phyloP scores from a whole-genome alignment of 2,113 vertebrate genomes.

The Arothron firmamentum region DNA sequence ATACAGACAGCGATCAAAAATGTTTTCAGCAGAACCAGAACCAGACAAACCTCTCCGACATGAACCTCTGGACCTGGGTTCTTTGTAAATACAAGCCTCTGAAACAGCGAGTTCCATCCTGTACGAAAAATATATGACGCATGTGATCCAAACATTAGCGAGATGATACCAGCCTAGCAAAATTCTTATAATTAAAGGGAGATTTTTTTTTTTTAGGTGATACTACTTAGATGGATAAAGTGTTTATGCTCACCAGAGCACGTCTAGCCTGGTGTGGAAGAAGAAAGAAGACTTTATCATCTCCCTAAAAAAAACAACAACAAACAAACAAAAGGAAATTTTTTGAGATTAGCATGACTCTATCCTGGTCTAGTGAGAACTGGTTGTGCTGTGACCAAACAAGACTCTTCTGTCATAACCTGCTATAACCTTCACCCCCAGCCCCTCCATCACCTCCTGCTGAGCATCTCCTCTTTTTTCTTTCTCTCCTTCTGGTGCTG shows the following conservation, averaged over 20 bases:
- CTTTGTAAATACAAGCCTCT: slow-evolving; percentile 25
- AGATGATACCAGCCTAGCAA: background rate
- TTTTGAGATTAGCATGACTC: slow-evolving; percentile 27
- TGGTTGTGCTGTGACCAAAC: slow-evolving; percentile 39
- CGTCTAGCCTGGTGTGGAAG: slow-evolving; percentile 16
- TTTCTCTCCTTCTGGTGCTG: slow-evolving; percentile 41
- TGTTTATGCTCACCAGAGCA: slow-evolving; percentile 13
- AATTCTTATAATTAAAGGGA: background rate
- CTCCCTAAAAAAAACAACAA: too few relatives aligned
- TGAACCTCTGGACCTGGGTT: too few relatives aligned
- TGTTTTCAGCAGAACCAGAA: too few relatives aligned
- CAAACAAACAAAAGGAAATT: too few relatives aligned
- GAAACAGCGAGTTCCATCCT: slow-evolving; percentile 10
- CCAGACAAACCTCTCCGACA: too few relatives aligned
- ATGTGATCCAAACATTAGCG: background rate
- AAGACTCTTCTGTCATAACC: too few relatives aligned
- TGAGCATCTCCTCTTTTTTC: background rate
- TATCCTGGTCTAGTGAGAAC: slow-evolving; percentile 33
- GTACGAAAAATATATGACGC: slow-evolving; percentile 22
- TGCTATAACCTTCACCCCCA: background rate
- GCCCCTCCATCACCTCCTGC: slow-evolving; percentile 27
- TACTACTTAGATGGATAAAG: slow-evolving; percentile 12
- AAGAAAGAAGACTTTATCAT: background rate
- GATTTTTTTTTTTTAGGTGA: slow-evolving; percentile 16
- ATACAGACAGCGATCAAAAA: too few relatives aligned